Evolutionary conservation across 1,140 invertebrate species (phyloP).

Genomic region (honey bee (Apis mellifera)): DNA sequence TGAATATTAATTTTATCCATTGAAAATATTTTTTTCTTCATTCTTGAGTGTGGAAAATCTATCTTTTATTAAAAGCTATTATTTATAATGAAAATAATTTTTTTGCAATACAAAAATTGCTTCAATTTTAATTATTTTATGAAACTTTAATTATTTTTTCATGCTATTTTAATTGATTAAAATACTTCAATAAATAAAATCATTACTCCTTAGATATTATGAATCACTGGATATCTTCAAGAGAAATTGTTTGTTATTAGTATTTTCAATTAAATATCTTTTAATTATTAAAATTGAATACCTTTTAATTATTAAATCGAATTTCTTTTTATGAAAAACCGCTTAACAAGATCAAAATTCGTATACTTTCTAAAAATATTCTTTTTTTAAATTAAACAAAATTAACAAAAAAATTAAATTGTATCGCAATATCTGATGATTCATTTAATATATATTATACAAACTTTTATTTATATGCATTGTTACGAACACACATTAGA

Average conservation of each 20-base stretch:
- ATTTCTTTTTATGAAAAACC: no score
- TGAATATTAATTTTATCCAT: not conserved
- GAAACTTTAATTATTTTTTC: not conserved
- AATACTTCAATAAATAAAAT: not conserved
- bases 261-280: not conserved
- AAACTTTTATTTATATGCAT: conserved; percentile 8
- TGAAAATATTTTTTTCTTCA: not conserved
- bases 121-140: not conserved
- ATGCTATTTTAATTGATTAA: no score
- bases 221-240: not conserved
- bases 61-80: not conserved
- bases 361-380: not conserved
- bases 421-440: not conserved
- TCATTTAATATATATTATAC: not conserved
- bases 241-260: not conserved
- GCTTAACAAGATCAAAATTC: not conserved
- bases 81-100: not conserved
- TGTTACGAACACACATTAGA: conserved; percentile 5
- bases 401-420: not conserved
- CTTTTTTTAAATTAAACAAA: not conserved
- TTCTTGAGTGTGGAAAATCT: not conserved
- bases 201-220: not conserved
- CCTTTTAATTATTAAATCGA: not conserved
- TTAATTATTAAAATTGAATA: not conserved
- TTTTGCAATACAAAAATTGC: not conserved